Evolutionary conservation across 1,140 invertebrate genomes (phyloP).

Genomic region (Calosoma granatense): DNA sequence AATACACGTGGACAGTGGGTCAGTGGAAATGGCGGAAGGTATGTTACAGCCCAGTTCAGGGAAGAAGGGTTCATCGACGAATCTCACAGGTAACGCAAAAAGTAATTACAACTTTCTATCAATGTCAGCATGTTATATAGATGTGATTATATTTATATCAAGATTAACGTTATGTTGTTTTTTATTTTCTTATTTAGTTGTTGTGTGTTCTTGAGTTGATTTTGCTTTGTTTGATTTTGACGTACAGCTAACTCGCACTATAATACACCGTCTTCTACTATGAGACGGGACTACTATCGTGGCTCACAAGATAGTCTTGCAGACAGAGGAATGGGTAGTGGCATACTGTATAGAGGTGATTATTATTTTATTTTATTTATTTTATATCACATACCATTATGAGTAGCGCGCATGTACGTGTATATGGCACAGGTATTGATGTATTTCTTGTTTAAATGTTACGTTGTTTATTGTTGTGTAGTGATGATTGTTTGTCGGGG

Average conservation of each 20-base stretch:
- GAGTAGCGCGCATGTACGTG: no score
- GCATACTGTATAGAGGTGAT: slow-evolving; percentile 45
- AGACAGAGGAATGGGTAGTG: slow-evolving; percentile 42
- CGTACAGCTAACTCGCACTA: slow-evolving; percentile 26
- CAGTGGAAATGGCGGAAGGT: slow-evolving; percentile 63
- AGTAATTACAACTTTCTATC: no score
- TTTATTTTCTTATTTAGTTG: slow-evolving; percentile 24
- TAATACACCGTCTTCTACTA: slow-evolving; percentile 40
- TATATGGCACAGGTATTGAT: no score
- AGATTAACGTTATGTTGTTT: slow-evolving; percentile 13
- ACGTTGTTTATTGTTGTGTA: neutral
- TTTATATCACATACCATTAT: no score
- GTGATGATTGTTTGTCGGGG: slow-evolving; percentile 11
- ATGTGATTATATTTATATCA: neutral
- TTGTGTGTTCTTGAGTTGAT: slow-evolving; percentile 33
- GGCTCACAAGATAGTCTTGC: slow-evolving; percentile 77
- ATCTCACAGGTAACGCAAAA: slow-evolving; percentile 57
- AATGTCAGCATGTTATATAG: no score
- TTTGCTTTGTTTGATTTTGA: slow-evolving; percentile 27
- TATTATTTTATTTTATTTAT: slow-evolving; percentile 28
- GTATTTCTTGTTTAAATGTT: no score
- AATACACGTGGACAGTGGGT: slow-evolving; percentile 72
- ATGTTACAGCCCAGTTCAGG: slow-evolving; percentile 59
- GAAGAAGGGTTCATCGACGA: slow-evolving; percentile 71
- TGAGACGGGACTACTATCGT: slow-evolving; percentile 78